Conservation (phyloP, 2,888 invertebrate genomes). For the Oxyscelio sp. region DNA sequence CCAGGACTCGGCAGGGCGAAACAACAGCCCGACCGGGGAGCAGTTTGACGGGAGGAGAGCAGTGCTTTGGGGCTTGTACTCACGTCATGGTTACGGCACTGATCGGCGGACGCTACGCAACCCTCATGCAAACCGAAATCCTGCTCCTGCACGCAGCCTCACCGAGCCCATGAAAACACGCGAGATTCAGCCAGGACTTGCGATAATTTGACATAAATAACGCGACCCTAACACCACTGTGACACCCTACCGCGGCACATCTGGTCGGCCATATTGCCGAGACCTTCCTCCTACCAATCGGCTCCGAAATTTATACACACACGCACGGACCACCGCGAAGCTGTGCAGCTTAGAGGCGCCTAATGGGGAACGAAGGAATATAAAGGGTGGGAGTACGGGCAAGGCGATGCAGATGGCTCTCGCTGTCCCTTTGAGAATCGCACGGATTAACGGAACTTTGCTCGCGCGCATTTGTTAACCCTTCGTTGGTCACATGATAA, state of each 20-base stretch:
- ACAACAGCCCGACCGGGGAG: background rate
- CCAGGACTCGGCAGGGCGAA: background rate
- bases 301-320: conserved; percentile 13
- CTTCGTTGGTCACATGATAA: too few relatives aligned
- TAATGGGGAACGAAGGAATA: too few relatives aligned
- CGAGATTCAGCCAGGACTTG: conserved; percentile 87
- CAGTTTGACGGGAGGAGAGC: conserved; percentile 3
- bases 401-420: too few relatives aligned
- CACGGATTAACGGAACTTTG: too few relatives aligned
- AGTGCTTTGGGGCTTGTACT: conserved; percentile 77
- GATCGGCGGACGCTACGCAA: conserved; percentile 87
- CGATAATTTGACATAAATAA: conserved; percentile 88
- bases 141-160: conserved; percentile 87
- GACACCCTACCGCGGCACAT: conserved; percentile 87
- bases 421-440: too few relatives aligned
- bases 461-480: too few relatives aligned
- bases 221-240: conserved; percentile 87
- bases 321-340: conserved; percentile 17
- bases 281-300: conserved; percentile 40
- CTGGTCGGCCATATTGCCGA: conserved; percentile 87
- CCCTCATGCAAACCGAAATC: conserved; percentile 86
- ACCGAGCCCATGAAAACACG: conserved; percentile 88
- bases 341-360: background rate
- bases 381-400: too few relatives aligned
- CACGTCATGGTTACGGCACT: conserved; percentile 87